Evolutionary conservation across 2,113 vertebrate species (phyloP), one percentile per base, ranked within the genome.

Genomic region (Argyrosomus japonicus): DNA sequence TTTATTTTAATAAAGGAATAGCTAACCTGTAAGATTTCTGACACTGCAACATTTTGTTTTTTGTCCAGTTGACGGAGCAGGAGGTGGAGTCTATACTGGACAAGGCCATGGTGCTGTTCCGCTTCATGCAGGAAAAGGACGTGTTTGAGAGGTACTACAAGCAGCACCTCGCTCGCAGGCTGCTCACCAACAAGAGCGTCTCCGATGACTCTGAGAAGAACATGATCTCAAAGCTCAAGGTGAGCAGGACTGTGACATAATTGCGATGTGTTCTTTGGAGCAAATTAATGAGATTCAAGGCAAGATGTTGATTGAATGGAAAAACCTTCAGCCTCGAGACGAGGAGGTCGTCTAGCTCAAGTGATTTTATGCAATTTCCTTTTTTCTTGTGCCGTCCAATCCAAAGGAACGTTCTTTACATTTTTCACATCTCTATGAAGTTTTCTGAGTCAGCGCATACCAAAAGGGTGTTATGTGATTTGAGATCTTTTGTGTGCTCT

Each of bases 111-210:
- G 98, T 99, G 92, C 95, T 99, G 61, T 99, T 99, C 96, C 97
- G 98, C 89, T 99, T 99, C 95, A 99, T 99, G 97, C 98, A 99
- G 95, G 98, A 99, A 91, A 99, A 99, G 76, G 98, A 99, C 83
- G 98, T 99, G 90, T 99, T 99, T 94, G 98, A 99, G 91, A 96
- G 98, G 82, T 99, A 99, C 71, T 99, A 99, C 93, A 99, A 99
- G 90, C 98, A 99, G 94, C 98, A 99, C 88, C 95, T 99, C 92
- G 98, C 98, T 86, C 96, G 98, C 89, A 95, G 98, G 90, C 96
- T 99, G 91, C 97, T 99, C 81, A 99, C 98, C 68, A 99, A 99
- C 93, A 99, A 99, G 94, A 99, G 98, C 64, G 98, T 99, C 86
- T 99, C 98, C 73, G 98, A 99, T 91, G 98, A 99, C 92, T 99